Conservation (phyloP, 2,888 invertebrate genomes). For the Mongoloraphidia duomilia region DNA sequence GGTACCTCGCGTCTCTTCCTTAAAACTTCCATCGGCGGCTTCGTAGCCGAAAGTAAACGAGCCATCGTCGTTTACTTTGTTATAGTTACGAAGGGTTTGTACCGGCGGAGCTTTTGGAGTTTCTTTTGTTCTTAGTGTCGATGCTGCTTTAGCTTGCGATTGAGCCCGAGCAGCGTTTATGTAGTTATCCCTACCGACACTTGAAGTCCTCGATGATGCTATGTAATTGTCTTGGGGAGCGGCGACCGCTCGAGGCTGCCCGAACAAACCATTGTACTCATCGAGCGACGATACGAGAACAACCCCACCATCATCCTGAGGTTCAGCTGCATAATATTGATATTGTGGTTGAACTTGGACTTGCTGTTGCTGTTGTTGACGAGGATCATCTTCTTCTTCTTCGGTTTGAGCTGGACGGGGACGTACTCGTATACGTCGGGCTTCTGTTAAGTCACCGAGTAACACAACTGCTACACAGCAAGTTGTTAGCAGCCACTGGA, state of each 20-base stretch:
- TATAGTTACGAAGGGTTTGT: slow-evolving; percentile 71
- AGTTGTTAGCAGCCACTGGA: slow-evolving; percentile 21
- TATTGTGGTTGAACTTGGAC: slow-evolving; percentile 24
- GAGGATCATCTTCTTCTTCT: slow-evolving; percentile 31
- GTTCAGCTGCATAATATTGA: slow-evolving; percentile 29
- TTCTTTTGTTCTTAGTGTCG: slow-evolving; percentile 37
- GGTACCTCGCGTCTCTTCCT: slow-evolving; percentile 71
- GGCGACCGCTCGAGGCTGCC: slow-evolving; percentile 27
- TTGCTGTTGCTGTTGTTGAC: slow-evolving; percentile 18
- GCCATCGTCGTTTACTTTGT: slow-evolving; percentile 69
- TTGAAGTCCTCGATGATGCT: slow-evolving; percentile 15
- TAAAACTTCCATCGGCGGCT: slow-evolving; percentile 73
- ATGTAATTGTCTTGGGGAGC: slow-evolving; percentile 25
- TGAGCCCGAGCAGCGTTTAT: background rate
- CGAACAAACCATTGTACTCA: slow-evolving; percentile 33
- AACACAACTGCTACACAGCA: slow-evolving; percentile 19
- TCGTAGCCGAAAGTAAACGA: slow-evolving; percentile 77
- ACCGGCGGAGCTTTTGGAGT: slow-evolving; percentile 54
- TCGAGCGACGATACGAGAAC: slow-evolving; percentile 30
- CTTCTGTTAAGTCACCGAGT: slow-evolving; percentile 19
- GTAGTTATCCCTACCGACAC: slow-evolving; percentile 1
- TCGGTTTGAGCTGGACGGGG: slow-evolving; percentile 30
- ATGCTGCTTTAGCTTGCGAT: slow-evolving; percentile 20
- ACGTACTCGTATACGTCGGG: slow-evolving; percentile 35
- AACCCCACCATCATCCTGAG: slow-evolving; percentile 25